phyloP scores from a whole-genome alignment of 2,888 invertebrate genomes.

The Torymus tubicola region DNA sequence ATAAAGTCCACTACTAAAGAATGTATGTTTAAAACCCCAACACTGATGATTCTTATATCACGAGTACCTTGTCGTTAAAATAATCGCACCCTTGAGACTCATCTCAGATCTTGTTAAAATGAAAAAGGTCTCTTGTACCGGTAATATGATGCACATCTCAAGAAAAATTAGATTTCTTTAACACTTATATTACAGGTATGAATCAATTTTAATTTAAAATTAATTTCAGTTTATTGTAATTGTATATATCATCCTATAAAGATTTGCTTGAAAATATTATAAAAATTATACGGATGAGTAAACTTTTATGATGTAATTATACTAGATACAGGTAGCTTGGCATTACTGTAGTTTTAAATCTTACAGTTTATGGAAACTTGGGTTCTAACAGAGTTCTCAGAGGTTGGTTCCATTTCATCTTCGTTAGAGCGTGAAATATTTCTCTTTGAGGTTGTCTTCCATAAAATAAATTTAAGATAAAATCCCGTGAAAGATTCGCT shows the following conservation, averaged over 20 bases:
- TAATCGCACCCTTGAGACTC: too few species aligned
- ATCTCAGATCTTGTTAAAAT: too few species aligned
- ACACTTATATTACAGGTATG: too few species aligned
- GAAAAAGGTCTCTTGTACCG: too few species aligned
- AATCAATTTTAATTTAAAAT: too few species aligned
- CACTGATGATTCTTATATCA: neutral
- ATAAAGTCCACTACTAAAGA: neutral
- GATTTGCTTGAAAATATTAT: neutral
- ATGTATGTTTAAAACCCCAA: neutral
- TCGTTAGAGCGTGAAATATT: slow-evolving; percentile 39
- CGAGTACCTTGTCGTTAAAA: neutral
- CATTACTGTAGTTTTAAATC: slow-evolving; percentile 1
- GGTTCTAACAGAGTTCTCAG: slow-evolving; percentile 14
- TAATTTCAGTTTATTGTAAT: too few species aligned
- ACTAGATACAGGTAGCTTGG: neutral
- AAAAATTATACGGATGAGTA: neutral
- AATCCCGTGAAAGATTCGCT: neutral
- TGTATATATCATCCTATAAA: neutral
- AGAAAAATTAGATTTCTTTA: too few species aligned
- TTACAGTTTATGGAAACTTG: slow-evolving; percentile 4
- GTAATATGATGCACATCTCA: too few species aligned
- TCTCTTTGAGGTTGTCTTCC: slow-evolving; percentile 17
- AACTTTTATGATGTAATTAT: neutral
- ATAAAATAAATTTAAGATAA: slow-evolving; percentile 3
- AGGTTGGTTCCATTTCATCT: slow-evolving; percentile 33